A percentile compares a stretch with the other conserved stretches of the same genome.
These are phyloP conservation scores for Halcyon leucocephala DNA, from an alignment of 2,797 vertebrate species.

Conservation along the genomic window DNA sequence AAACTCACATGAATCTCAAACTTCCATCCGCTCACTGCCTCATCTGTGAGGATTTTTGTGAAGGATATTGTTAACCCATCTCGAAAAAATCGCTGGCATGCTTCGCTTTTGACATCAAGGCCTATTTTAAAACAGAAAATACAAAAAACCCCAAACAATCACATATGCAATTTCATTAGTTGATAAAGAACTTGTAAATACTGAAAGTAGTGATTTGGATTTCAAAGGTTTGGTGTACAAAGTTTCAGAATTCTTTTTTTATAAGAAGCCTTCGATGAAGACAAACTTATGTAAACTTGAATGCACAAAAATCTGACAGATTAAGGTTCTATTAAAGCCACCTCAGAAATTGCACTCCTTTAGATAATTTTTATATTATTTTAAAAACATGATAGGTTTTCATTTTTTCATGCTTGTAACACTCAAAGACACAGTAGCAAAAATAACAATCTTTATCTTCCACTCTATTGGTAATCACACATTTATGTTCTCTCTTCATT, in stretches of 20 bases:
- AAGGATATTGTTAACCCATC: constrained; percentile 99
- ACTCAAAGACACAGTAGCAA: neutral
- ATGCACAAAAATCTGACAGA: neutral
- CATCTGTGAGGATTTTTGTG: constrained; percentile 99
- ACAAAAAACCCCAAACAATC: neutral
- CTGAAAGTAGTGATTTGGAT: neutral
- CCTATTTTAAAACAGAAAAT: constrained; percentile 77
- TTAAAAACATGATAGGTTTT: neutral
- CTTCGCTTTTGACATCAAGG: constrained; percentile 99
- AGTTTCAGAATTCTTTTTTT: neutral
- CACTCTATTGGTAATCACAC: neutral
- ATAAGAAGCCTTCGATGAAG: neutral
- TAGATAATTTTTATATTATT: neutral
- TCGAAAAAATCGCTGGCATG: constrained; percentile 99
- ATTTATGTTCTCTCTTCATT: neutral
- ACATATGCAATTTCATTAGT: neutral
- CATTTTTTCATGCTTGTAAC: neutral
- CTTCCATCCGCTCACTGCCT: constrained; percentile 99
- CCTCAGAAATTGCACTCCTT: neutral
- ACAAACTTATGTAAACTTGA: neutral
- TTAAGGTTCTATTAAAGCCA: neutral
- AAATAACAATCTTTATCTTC: neutral
- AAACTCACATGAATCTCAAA: constrained; percentile 99
- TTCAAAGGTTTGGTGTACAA: neutral
- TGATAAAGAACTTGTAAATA: neutral